Percentiles rank a stretch among this genome's conserved stretches.
phyloP scores from a whole-genome alignment of 2,888 invertebrate genomes.

The Biston betularia region DNA sequence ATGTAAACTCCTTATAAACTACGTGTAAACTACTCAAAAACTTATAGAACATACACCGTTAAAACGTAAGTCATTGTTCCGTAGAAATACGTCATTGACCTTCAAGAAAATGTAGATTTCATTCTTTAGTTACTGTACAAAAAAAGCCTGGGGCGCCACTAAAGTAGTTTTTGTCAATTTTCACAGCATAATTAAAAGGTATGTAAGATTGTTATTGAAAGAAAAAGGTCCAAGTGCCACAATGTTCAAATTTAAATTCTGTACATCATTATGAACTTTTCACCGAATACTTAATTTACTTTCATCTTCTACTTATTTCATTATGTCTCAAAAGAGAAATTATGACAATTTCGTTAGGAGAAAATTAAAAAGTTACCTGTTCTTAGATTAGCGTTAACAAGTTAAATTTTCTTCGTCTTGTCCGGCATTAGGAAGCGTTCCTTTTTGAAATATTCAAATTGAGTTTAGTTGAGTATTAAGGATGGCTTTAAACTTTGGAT shows the following conservation, averaged over 20 bases:
- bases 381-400: slow-evolving; percentile 75
- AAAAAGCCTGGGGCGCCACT: no score
- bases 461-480: slow-evolving; percentile 60
- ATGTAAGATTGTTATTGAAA: neutral
- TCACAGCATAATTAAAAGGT: neutral
- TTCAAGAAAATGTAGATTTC: no score
- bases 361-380: slow-evolving; percentile 81
- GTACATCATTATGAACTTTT: slow-evolving; percentile 26
- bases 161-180: no score
- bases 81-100: no score
- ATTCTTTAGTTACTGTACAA: no score
- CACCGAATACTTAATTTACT: slow-evolving; percentile 30
- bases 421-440: slow-evolving; percentile 62
- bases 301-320: slow-evolving; percentile 69
- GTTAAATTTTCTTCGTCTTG: slow-evolving; percentile 72
- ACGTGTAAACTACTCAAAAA: no score
- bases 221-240: slow-evolving; percentile 1
- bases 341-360: slow-evolving; percentile 76
- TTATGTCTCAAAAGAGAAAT: slow-evolving; percentile 74
- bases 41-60: no score
- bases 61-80: no score
- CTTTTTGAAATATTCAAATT: slow-evolving; percentile 65
- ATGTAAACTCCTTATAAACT: no score
- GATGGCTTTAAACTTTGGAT: slow-evolving; percentile 52
- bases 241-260: slow-evolving; percentile 13